Evolutionary conservation across 1,140 invertebrate genomes (phyloP), one percentile per base, ranked within the genome.

Genomic region (Lycorma delicatula): DNA sequence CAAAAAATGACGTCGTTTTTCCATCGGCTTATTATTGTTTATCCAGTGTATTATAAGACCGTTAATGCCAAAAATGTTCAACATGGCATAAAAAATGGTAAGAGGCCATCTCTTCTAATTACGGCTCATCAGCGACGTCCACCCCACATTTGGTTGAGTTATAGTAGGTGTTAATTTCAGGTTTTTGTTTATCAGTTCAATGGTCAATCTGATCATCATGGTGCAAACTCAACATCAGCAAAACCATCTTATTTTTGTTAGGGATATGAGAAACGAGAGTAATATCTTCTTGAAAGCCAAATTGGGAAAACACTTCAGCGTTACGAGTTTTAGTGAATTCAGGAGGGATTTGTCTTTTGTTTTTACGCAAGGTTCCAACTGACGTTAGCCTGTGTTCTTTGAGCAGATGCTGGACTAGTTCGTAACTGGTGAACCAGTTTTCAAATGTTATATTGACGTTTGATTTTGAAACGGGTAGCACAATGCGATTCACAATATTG

Each of bases 391-490:
- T 22, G 23, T 44, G 23, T 20, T 44, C 23, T 44, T 22, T 44
- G 16, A 22, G 23, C 41, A 44, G 41, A 44, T 16, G 18, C 16
- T 44, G 41, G 23, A 44, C 16, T 16, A 44, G 41, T 20, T 16
- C 23, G 23, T 16, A 20, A 20, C 28, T n/a, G 26, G 12, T 51
- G 26, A 51, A 74, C 66, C 66, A 74, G 62, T 70, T 73, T 60
- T 72, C 69, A 29, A 68, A 60, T 6, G 69, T 73, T 22, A 74
- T 44, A 61, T 74, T 72, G 53, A 69, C 52, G 25, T 64, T 62
- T 47, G 70, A 63, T 20, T 63, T 66, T 31, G 44, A 60, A 61
- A 72, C 68, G 52, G 66, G 66, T 61, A 59, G 56, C 51, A 69
- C 62, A 29, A 72, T 51, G 38, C 66, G 60, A 58, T 70, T 60